phyloP scores from a whole-genome alignment of 2,797 vertebrate genomes.

The Cyclura pinguis region DNA sequence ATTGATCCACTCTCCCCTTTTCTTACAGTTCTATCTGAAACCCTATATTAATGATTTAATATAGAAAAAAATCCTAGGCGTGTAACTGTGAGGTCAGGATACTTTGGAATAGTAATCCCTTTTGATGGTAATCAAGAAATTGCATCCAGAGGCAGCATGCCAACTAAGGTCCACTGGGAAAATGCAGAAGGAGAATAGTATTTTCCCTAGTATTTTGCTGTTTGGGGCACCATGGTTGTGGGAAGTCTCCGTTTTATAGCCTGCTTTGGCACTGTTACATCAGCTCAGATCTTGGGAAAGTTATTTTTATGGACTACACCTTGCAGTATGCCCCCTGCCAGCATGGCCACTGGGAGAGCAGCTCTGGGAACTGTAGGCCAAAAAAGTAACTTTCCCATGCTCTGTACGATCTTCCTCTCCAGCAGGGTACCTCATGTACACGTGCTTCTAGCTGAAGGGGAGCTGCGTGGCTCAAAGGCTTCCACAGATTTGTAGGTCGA shows the following conservation, averaged over 20 bases:
- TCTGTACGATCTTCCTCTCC: too few relatives aligned
- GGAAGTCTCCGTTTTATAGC: neutral
- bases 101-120: neutral
- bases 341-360: too few relatives aligned
- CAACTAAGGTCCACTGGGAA: neutral
- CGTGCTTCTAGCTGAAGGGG: neutral
- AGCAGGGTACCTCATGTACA: neutral
- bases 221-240: neutral
- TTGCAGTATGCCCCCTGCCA: too few relatives aligned
- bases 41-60: neutral
- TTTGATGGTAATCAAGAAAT: slow-evolving; percentile 5
- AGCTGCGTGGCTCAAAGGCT: neutral
- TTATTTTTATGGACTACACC: too few relatives aligned
- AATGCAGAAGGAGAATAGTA: neutral
- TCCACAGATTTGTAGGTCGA: too few relatives aligned
- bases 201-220: neutral
- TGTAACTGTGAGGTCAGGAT: neutral
- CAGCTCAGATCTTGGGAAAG: neutral
- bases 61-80: neutral
- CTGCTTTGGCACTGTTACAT: neutral
- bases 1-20: neutral
- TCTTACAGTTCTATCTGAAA: neutral
- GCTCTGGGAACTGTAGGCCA: too few relatives aligned
- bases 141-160: neutral
- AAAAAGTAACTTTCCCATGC: too few relatives aligned